Evolutionary conservation across 2,113 vertebrate genomes (phyloP), one percentile per base, ranked within the genome.

Genomic region (Perca fluviatilis): DNA sequence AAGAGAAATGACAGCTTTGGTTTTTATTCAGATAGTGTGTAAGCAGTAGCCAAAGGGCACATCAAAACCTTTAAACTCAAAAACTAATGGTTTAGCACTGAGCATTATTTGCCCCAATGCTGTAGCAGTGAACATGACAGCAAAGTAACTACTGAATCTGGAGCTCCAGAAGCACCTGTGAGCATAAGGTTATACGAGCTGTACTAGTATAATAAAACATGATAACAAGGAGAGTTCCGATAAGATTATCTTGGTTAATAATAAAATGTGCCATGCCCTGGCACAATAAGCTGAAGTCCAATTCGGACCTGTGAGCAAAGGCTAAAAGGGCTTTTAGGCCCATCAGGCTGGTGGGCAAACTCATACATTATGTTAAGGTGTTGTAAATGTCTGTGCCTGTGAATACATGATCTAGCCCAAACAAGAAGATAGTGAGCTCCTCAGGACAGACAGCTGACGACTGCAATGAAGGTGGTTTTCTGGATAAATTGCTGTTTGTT

Each of bases 241-340:
- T 87, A 82, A 82, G 68, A 77, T 87, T 56, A 79, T 70, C 62
- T 81, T 54, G 6, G 13, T 66, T 72, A 57, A 67, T 77, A 54
- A 79, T 58, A 68, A 78, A 82, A 67, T 53, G n/a, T 23, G 19
- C 11, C 19, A 33, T 50, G 50, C 43, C 68, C 6, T 25, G 15
- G 51, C 9, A 65, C 13, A 53, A 70, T 9, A 46, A 23, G 33
- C 33, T 30, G 3, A 16, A 14, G 50, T n/a, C 27, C 14, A 51
- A 56, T 18, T 68, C 16, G 74, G 19, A 33, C 25, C 82, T 6
- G n/a, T 46, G 40, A 65, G 51, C 56, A 58, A 46, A 67, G 19
- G 33, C 27, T 43, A 43, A 43, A 43, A 43, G 10, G 10, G 40
- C 40, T 11, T 43, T 11, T 43, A 43, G 40, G 40, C 40, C 40